phyloP scores from a whole-genome alignment of 2,888 invertebrate genomes.

The Synanthedon formicaeformis region DNA sequence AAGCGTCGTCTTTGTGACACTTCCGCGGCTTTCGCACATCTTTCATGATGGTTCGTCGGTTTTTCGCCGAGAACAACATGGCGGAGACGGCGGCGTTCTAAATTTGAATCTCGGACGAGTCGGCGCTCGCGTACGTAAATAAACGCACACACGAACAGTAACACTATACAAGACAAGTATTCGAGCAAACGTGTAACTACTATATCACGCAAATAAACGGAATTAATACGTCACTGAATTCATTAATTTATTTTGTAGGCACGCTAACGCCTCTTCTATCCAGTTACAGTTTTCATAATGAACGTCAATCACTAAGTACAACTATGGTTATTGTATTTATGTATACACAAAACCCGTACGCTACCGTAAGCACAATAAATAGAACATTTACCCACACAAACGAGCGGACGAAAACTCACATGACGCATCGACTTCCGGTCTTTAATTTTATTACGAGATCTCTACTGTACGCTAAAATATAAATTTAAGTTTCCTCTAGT shows the following conservation, averaged over 20 bases:
- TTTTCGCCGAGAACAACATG: slow-evolving; percentile 68
- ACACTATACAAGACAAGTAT: slow-evolving; percentile 51
- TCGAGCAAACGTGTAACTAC: slow-evolving; percentile 37
- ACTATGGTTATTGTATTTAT: no score
- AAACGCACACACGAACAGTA: slow-evolving; percentile 69
- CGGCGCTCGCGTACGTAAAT: slow-evolving; percentile 71
- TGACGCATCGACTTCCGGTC: slow-evolving; percentile 69
- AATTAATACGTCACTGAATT: slow-evolving; percentile 12
- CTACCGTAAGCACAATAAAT: neutral
- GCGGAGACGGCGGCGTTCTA: slow-evolving; percentile 65
- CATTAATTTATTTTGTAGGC: slow-evolving; percentile 6
- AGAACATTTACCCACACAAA: slow-evolving; percentile 41
- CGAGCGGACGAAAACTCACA: slow-evolving; percentile 57
- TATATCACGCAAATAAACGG: neutral
- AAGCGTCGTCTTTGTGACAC: slow-evolving; percentile 31
- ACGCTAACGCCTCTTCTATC: no score
- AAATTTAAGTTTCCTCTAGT: no score
- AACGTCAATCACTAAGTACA: no score
- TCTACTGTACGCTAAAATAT: slow-evolving; percentile 30
- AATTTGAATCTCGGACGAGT: slow-evolving; percentile 71
- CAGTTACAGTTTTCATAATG: no score
- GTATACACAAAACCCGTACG: no score
- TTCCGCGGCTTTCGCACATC: slow-evolving; percentile 40
- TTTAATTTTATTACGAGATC: slow-evolving; percentile 63
- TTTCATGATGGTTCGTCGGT: slow-evolving; percentile 58